Conservation (phyloP, 2,113 vertebrate species). For the Probosciger aterrimus region DNA sequence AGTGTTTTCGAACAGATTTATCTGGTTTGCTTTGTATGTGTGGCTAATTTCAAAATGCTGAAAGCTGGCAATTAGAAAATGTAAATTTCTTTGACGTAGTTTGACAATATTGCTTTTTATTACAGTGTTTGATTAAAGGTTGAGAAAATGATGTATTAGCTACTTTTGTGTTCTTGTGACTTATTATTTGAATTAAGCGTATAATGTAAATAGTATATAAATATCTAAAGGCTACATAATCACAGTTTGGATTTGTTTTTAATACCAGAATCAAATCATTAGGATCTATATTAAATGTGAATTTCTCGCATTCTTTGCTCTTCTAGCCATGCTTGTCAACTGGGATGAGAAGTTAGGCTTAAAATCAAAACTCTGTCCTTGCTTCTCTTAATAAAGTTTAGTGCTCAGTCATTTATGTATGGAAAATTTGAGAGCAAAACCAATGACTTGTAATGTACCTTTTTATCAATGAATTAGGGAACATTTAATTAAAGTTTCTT, state of each 20-base stretch:
- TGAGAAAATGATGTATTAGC: not conserved
- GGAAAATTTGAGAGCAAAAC: not conserved
- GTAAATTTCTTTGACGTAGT: not conserved
- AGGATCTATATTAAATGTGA: not conserved
- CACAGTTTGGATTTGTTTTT: not conserved
- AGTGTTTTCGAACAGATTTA: not conserved
- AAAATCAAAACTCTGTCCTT: not conserved
- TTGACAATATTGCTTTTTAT: not conserved
- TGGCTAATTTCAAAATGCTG: not conserved
- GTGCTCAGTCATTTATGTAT: not conserved
- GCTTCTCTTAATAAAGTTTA: not conserved
- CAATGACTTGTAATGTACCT: not conserved
- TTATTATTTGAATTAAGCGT: not conserved
- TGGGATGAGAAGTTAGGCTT: not conserved
- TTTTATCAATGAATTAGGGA: conserved; percentile 32
- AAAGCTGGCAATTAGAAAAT: not conserved
- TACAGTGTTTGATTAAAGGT: not conserved
- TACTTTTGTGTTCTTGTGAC: not conserved
- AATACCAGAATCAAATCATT: not conserved
- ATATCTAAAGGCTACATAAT: not conserved
- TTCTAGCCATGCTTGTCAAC: not conserved
- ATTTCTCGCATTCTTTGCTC: not conserved
- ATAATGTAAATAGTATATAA: not conserved
- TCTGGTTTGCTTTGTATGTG: not conserved
- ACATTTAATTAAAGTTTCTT: conserved; percentile 36